Percentiles rank a stretch among this genome's conserved stretches.
Evolutionary conservation across 2,888 invertebrate species (phyloP).

Genomic region (Tiliacea aurago): DNA sequence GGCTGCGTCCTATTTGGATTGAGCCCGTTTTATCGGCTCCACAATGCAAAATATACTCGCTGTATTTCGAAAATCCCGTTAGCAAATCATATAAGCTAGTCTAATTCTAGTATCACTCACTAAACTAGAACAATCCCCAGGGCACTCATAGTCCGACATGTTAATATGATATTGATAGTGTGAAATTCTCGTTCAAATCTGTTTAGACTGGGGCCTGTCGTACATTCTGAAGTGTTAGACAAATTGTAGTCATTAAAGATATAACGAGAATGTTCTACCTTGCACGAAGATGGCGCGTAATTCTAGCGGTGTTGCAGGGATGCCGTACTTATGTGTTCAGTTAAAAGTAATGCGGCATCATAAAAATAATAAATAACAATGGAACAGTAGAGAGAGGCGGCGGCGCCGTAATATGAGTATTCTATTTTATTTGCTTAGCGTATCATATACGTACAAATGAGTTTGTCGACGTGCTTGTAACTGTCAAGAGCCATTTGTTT

Average conservation of each 20-base stretch:
- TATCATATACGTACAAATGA: constrained; percentile 17
- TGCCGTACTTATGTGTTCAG: constrained; percentile 7
- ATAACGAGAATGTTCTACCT: neutral
- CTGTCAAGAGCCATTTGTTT: neutral
- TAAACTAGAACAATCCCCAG: neutral
- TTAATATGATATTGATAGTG: constrained; percentile 16
- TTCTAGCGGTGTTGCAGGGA: neutral
- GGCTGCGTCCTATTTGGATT: constrained; percentile 1
- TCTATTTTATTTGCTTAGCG: constrained; percentile 15
- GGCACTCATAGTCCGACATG: neutral
- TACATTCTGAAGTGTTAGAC: constrained; percentile 13
- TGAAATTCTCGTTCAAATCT: neutral
- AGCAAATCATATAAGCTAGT: constrained; percentile 3
- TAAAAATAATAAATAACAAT: constrained; percentile 22
- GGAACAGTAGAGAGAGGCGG: neutral
- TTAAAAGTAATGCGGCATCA: constrained; percentile 11
- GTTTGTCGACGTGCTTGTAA: constrained; percentile 2
- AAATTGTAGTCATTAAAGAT: constrained; percentile 14
- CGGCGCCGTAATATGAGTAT: neutral
- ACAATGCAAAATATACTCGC: constrained; percentile 5
- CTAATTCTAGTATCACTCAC: neutral
- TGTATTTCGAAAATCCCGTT: neutral
- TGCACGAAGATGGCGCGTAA: neutral
- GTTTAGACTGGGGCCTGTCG: neutral
- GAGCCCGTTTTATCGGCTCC: constrained; percentile 3